Evolutionary conservation across 2,113 vertebrate species (phyloP), one percentile per base, ranked within the genome.

Genomic region (Leptocoma aspasia): DNA sequence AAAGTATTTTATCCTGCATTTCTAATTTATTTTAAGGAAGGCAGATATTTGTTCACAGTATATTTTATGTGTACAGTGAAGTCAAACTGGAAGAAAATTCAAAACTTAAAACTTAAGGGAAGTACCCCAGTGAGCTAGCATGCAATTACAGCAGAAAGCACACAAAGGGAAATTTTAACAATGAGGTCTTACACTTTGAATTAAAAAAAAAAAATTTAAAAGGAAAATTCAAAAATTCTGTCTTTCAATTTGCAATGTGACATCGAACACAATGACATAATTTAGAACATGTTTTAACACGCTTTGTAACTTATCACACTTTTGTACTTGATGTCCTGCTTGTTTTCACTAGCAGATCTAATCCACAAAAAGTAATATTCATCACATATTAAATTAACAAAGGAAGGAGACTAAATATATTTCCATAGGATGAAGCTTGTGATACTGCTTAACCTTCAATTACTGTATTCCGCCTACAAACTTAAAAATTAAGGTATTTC

Each of bases 181-280:
- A 76, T 37, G 17, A 66, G 5, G 7, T 82, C 17, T 85, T 30
- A 59, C 2, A 50, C 16, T 63, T 37, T 17, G 10, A 83, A 61
- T 44, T 3, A 0, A 8, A 54, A 72, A 83, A n/a, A n/a, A 61
- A 56, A 44, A 12, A 12, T 0, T 17, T 23, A 8, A 26, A 61
- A 79, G 22, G 9, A 28, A 53, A 79, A 82, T 66, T 54, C 49
- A 18, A 64, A 31, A 85, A 42, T 42, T 63, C 26, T 30, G 18
- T 13, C 37, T 54, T 83, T 50, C 33, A 60, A 7, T 76, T 86
- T 64, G 31, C 37, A 45, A 60, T 37, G 27, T 39, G 22, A 26
- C 33, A 52, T 49, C 2, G 1, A 85, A 82, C 18, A 65, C 10
- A 65, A n/a, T 10, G 4, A 37, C 5, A 8, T 41, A 64, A 68